phyloP scores from a whole-genome alignment of 2,113 vertebrate genomes.

The Speoplatyrhinus poulsoni region DNA sequence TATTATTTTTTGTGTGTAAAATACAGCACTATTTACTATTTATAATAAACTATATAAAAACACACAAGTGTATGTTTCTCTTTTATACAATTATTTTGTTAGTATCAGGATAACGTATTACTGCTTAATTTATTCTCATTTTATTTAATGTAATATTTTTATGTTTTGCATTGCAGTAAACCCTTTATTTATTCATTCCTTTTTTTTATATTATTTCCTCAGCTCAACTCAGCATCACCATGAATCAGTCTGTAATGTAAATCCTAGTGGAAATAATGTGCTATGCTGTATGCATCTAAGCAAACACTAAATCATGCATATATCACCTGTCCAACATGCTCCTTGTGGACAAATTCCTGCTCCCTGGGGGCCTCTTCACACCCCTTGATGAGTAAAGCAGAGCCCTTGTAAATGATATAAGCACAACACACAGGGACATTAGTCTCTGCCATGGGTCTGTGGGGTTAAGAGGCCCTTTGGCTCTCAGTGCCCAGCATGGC shows the following conservation, averaged over 20 bases:
- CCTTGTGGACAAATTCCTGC: conserved; percentile 73
- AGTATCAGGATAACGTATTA: background rate
- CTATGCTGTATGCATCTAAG: conserved; percentile 1
- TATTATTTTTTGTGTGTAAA: conserved; percentile 75
- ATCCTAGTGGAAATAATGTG: conserved; percentile 2
- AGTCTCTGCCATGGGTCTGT: conserved; percentile 81
- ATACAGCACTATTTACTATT: conserved; percentile 85
- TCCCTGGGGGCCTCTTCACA: conserved; percentile 84
- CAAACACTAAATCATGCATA: conserved; percentile 82
- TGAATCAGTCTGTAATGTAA: background rate
- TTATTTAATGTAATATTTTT: background rate
- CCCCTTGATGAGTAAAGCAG: conserved; percentile 93
- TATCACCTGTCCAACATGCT: conserved; percentile 72
- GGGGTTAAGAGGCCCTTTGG: conserved; percentile 53
- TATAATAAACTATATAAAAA: conserved; percentile 78
- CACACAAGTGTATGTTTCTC: conserved; percentile 17
- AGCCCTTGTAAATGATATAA: conserved; percentile 83
- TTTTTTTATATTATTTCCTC: background rate
- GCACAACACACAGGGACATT: conserved; percentile 84
- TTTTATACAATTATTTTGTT: background rate
- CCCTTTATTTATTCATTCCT: background rate
- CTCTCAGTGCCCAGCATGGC: conserved; percentile 11
- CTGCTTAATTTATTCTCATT: conserved; percentile 1
- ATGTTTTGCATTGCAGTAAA: background rate
- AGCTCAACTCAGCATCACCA: no score